These are phyloP conservation scores for Mirza zaza DNA, from an alignment of 2,113 vertebrate genomes.

Conservation along the genomic window DNA sequence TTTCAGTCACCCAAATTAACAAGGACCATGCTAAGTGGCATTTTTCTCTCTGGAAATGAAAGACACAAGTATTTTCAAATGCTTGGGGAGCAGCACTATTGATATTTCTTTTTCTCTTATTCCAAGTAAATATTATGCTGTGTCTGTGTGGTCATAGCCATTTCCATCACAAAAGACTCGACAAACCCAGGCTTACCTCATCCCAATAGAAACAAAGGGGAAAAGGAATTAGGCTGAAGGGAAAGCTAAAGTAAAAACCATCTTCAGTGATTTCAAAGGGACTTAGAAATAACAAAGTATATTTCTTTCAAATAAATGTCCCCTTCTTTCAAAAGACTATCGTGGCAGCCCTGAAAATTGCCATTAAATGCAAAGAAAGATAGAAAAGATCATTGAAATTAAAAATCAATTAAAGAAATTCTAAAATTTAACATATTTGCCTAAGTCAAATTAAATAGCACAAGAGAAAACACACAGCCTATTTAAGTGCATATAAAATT, in stretches of 20 bases:
- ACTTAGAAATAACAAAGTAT: constrained; percentile 70
- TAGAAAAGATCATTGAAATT: constrained; percentile 47
- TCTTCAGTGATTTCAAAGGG: constrained; percentile 65
- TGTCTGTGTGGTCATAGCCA: constrained; percentile 59
- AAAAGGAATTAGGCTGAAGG: constrained; percentile 58
- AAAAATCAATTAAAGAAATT: constrained; percentile 65
- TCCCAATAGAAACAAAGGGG: constrained; percentile 64
- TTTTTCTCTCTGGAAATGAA: constrained; percentile 49
- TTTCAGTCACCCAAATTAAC: neutral
- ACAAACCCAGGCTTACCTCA: constrained; percentile 68
- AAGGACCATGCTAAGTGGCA: neutral
- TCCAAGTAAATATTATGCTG: constrained; percentile 63
- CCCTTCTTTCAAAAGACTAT: constrained; percentile 70
- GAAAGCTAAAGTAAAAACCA: constrained; percentile 73
- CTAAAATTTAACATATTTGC: constrained; percentile 74
- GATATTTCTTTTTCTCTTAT: constrained; percentile 46
- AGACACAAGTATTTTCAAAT: constrained; percentile 16
- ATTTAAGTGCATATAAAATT: constrained; percentile 76
- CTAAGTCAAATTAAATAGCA: constrained; percentile 72
- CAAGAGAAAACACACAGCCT: constrained; percentile 53
- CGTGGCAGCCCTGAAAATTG: constrained; percentile 58
- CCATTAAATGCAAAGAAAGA: constrained; percentile 48
- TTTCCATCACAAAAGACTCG: constrained; percentile 77
- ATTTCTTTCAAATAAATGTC: constrained; percentile 69
- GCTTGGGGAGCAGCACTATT: neutral